Percentiles rank a stretch among this genome's conserved stretches.
phyloP scores from a whole-genome alignment of 1,140 invertebrate genomes.

The Bombus difficillimus region DNA sequence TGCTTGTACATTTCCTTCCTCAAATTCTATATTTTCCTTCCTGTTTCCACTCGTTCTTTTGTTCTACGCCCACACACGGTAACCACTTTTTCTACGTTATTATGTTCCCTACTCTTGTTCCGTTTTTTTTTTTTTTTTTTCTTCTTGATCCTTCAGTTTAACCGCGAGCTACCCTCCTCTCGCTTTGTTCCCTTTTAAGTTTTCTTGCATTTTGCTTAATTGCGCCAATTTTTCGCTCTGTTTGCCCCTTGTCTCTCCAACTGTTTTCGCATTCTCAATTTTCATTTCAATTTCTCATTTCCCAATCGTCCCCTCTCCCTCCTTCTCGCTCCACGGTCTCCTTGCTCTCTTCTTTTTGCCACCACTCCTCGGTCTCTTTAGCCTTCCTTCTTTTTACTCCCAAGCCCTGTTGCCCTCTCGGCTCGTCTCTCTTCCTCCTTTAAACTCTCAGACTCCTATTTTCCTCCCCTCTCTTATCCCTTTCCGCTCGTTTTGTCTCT shows the following conservation, averaged over 20 bases:
- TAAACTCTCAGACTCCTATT: conserved; percentile 12
- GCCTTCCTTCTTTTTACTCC: conserved; percentile 25
- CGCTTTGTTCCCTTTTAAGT: neutral
- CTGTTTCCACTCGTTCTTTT: no score
- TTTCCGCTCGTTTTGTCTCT: neutral
- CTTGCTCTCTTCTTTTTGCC: neutral
- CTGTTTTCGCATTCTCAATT: conserved; percentile 11
- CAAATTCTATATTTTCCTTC: neutral
- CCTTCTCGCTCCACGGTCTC: neutral
- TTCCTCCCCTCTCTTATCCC: conserved; percentile 16
- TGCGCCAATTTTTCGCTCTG: conserved; percentile 29
- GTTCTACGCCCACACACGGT: neutral
- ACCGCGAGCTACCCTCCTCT: neutral
- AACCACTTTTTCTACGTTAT: conserved; percentile 2
- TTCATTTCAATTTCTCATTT: conserved; percentile 12
- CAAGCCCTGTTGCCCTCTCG: neutral
- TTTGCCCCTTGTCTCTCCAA: conserved; percentile 3
- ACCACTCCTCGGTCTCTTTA: neutral
- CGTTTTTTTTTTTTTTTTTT: neutral
- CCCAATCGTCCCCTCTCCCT: neutral
- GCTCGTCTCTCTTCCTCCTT: neutral
- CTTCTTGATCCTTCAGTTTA: neutral
- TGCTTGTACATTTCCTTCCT: neutral
- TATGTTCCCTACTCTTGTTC: conserved; percentile 4
- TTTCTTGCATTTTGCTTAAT: conserved; percentile 16